Percentiles rank a stretch among this genome's conserved stretches.
Evolutionary conservation across 2,113 vertebrate genomes (phyloP).

Genomic region (Gadus macrocephalus): DNA sequence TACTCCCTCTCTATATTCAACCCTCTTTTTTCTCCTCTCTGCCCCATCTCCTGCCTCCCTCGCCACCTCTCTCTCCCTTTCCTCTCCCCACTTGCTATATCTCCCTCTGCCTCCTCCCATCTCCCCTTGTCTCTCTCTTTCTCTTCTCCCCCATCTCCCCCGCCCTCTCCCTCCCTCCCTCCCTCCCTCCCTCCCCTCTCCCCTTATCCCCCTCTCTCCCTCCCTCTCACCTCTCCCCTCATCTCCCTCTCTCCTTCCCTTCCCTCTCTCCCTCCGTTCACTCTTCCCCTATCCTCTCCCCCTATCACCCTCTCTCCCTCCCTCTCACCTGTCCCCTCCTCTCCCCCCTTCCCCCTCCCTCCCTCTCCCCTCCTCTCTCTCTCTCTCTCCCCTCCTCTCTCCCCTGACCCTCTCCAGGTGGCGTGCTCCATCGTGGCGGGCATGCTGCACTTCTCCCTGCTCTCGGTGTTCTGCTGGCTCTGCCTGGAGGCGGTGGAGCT

Average conservation of each 20-base stretch:
- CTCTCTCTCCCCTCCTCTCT: not conserved
- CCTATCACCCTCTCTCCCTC: too few relatives aligned
- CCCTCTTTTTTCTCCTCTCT: too few relatives aligned
- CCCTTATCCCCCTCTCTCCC: too few relatives aligned
- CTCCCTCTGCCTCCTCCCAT: not conserved
- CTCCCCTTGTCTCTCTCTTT: too few relatives aligned
- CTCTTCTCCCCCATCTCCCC: too few relatives aligned
- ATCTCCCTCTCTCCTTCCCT: not conserved
- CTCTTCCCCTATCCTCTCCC: too few relatives aligned
- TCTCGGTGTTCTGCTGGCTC: constrained; percentile 91
- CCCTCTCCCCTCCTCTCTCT: not conserved
- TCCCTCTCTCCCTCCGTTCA: too few relatives aligned
- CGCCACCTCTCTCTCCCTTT: not conserved
- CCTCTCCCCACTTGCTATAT: too few relatives aligned
- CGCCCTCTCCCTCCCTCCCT: too few relatives aligned
- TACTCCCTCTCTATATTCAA: too few relatives aligned
- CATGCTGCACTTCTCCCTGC: constrained; percentile 87
- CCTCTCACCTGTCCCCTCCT: too few relatives aligned
- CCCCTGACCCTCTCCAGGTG: constrained; percentile 61
- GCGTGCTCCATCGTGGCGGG: constrained; percentile 86
- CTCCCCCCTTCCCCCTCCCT: not conserved
- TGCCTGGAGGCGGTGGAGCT: constrained; percentile 89
- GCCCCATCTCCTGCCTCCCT: not conserved
- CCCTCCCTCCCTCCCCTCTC: too few relatives aligned
- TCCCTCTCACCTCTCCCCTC: not conserved